Evolutionary conservation across 2,113 vertebrate genomes (phyloP).

Genomic region (Lycaon pictus): DNA sequence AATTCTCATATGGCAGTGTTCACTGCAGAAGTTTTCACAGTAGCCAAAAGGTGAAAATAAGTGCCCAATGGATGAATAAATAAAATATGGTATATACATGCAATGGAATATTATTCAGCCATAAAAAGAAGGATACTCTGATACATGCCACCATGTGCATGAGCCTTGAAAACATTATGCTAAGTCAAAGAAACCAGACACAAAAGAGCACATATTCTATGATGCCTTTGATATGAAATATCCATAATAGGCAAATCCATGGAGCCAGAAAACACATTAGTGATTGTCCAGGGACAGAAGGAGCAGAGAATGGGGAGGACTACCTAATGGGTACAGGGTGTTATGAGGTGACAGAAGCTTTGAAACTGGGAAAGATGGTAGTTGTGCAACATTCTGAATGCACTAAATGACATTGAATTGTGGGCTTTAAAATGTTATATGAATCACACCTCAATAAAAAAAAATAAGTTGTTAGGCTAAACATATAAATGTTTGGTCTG

Average conservation of each 20-base stretch:
- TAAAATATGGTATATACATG: background rate
- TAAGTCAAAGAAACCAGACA: background rate
- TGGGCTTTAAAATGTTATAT: background rate
- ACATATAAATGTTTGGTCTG: background rate
- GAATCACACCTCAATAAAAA: background rate
- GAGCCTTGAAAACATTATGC: background rate
- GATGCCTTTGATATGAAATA: slow-evolving; percentile 14
- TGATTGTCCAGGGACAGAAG: background rate
- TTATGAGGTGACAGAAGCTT: background rate
- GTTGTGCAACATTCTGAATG: background rate
- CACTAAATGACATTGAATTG: background rate
- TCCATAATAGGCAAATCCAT: background rate
- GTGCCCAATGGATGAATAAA: background rate
- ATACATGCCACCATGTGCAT: background rate
- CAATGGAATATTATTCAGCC: background rate
- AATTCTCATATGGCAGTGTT: background rate
- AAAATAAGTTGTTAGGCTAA: background rate
- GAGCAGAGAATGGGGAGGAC: background rate
- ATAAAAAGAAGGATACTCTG: background rate
- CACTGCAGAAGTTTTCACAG: background rate
- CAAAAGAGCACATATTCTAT: background rate
- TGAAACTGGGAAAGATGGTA: background rate
- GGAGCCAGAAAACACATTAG: background rate
- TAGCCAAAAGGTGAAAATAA: background rate
- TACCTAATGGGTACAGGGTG: background rate